These are phyloP conservation scores for Tolypeutes matacus DNA, from an alignment of 2,797 vertebrate genomes.

Conservation along the genomic window DNA sequence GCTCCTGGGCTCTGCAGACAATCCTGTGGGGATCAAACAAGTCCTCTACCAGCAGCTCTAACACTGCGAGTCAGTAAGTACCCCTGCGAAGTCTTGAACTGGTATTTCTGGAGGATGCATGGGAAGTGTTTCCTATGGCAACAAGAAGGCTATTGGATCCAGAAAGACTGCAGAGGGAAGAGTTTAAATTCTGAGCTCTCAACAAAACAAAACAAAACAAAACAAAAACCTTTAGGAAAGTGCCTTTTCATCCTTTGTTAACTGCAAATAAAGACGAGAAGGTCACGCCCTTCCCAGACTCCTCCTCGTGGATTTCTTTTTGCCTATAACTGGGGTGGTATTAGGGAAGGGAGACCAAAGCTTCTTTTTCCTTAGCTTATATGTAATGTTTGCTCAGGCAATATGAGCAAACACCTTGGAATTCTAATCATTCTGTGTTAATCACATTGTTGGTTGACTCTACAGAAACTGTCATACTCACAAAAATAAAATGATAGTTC, in stretches of 20 bases:
- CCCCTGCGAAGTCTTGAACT: not conserved
- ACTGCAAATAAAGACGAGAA: not conserved
- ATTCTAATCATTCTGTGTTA: conserved; percentile 6
- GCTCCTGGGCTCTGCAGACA: not conserved
- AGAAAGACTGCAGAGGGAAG: not conserved
- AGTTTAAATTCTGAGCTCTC: not conserved
- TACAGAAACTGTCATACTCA: not conserved
- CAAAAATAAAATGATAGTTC: conserved; percentile 36
- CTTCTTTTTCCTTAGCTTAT: not conserved
- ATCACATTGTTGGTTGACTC: not conserved
- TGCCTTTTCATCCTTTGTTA: not conserved
- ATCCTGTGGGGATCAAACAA: no score
- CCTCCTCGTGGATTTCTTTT: not conserved
- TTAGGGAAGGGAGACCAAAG: not conserved
- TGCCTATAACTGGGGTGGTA: not conserved
- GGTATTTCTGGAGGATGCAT: not conserved
- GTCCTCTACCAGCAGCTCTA: not conserved
- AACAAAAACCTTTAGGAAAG: not conserved
- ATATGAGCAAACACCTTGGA: not conserved
- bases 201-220: not conserved
- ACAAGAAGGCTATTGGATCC: not conserved
- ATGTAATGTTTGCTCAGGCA: not conserved
- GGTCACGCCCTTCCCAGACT: not conserved
- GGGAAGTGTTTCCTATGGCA: not conserved
- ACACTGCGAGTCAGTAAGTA: not conserved